phyloP scores from a whole-genome alignment of 2,797 vertebrate species.

The Pyrrhura leucotis region DNA sequence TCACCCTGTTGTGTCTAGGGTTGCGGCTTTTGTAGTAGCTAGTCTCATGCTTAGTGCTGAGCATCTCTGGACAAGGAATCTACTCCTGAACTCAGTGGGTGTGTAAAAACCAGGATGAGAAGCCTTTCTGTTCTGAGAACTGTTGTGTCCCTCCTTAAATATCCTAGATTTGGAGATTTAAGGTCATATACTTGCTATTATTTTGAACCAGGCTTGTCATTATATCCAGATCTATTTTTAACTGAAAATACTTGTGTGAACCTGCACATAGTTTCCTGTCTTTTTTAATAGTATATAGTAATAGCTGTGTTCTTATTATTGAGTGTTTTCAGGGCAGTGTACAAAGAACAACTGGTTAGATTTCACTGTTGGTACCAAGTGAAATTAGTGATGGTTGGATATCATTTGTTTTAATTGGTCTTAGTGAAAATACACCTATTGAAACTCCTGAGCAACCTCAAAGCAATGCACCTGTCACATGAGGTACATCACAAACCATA shows the following conservation, averaged over 20 bases:
- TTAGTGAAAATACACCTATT: background rate
- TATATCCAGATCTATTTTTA: background rate
- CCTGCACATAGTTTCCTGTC: background rate
- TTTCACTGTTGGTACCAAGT: background rate
- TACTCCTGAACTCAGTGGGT: background rate
- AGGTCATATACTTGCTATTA: background rate
- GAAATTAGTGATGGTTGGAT: background rate
- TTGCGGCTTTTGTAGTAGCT: slow-evolving; percentile 56
- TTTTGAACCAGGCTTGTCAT: background rate
- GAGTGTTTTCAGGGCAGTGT: background rate
- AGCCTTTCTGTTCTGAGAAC: background rate
- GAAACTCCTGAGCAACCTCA: background rate
- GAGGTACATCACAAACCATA: background rate
- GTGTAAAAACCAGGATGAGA: background rate
- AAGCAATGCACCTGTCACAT: background rate
- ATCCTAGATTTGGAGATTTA: background rate
- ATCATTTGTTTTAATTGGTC: background rate
- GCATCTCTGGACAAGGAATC: slow-evolving; percentile 12
- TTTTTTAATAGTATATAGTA: background rate
- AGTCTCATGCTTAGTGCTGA: background rate
- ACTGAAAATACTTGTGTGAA: background rate
- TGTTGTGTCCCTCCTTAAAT: background rate
- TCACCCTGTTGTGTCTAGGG: slow-evolving; percentile 54
- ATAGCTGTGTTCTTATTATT: background rate
- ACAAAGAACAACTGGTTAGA: background rate